Base-by-base conservation (phyloP, 1,140 invertebrate genomes). In the Drosophila yakuba region DNA sequence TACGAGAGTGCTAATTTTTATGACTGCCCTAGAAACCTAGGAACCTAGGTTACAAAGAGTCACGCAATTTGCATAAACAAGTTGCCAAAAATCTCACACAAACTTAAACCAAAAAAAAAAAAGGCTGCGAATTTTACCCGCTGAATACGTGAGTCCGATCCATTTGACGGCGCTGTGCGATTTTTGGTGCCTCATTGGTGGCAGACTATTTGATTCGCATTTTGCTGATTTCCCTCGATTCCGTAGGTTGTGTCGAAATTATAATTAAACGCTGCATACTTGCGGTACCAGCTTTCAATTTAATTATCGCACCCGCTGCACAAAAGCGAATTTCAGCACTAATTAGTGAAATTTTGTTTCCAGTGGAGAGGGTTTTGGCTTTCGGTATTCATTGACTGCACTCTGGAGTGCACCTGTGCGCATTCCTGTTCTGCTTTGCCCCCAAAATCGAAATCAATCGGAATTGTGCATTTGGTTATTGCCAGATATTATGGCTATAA, bases 231-330 rank as follows among this genome's bases (percentile, higher is more conserved):
- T 67, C 25, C 41, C 62, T 28, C 32, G 43, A 38, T 47, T 38
- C 23, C 45, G 11, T 12, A 43, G 25, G 15, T 17, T 57, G 23
- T 23, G 45, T 67, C 47, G 20, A 78, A 78, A 64, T 50, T 78
- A 71, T 89, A 77, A 84, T 88, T 89, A 89, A 89, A 84, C 74
- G 80, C 76, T 78, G 84, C 64, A 80, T 84, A 84, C 68, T 89
- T 89, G 51, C 48, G 52, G 84, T 47, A 58, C 69, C 41, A 20
- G 68, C 74, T 75, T 79, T 79, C 75, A 88, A 83, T 86, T 86
- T 76, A 86, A 86, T 88, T 86, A 77, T 72, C 67, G 71, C 68
- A 71, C 64, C 56, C 74, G 68, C 62, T 60, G 44, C 63, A 71
- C 78, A 69, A 74, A 69, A 84, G 77, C 82, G 72, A 60, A 67